Conservation (phyloP, 1,140 invertebrate genomes). For the Lordiphosa mommai region DNA sequence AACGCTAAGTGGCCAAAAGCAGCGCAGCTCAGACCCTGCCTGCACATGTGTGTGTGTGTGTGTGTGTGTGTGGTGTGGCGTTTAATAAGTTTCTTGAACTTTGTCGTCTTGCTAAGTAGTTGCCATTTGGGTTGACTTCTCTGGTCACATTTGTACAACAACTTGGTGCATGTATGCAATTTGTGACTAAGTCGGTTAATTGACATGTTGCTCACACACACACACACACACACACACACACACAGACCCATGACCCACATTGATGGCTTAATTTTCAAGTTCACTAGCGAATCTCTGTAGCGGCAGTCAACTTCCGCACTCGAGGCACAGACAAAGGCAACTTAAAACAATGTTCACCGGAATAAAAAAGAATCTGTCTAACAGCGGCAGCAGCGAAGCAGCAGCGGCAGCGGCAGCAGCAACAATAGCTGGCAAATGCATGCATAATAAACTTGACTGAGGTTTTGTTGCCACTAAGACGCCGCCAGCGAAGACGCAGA, state of each 20-base stretch:
- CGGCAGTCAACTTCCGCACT: too few relatives aligned
- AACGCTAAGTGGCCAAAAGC: constrained; percentile 48
- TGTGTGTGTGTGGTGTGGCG: constrained; percentile 13
- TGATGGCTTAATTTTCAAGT: too few relatives aligned
- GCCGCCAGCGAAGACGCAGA: too few relatives aligned
- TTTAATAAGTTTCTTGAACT: constrained; percentile 57
- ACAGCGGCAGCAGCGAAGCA: neutral
- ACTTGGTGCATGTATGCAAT: constrained; percentile 1
- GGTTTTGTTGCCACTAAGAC: too few relatives aligned
- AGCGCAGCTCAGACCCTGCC: constrained; percentile 3
- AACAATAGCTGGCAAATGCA: constrained; percentile 13
- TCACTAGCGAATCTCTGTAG: too few relatives aligned
- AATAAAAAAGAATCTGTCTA: neutral
- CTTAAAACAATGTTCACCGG: too few relatives aligned
- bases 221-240: too few relatives aligned
- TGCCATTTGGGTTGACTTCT: neutral
- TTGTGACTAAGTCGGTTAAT: too few relatives aligned
- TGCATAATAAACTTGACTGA: constrained; percentile 44
- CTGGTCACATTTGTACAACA: too few relatives aligned
- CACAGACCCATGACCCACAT: too few relatives aligned
- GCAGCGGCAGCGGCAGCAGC: neutral
- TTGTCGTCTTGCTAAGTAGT: constrained; percentile 22
- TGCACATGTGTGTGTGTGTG: neutral
- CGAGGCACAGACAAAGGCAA: too few relatives aligned
- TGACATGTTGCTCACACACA: too few relatives aligned